Evolutionary conservation across 2,113 vertebrate genomes (phyloP).

Genomic region (Nothocercus nigrocapillus): DNA sequence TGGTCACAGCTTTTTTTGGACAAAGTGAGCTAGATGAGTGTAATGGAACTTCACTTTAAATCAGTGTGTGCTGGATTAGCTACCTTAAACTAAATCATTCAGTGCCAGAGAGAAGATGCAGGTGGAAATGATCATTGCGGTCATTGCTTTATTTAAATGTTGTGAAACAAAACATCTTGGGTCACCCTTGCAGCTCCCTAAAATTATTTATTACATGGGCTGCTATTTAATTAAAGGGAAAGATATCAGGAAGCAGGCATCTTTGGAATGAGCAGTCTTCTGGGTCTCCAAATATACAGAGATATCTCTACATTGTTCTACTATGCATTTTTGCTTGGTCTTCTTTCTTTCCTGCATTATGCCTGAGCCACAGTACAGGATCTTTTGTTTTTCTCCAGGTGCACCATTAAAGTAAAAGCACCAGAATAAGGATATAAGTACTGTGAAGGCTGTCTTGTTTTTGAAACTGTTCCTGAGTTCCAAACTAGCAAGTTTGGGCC

Average conservation of each 20-base stretch:
- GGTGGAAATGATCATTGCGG: background rate
- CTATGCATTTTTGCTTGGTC: background rate
- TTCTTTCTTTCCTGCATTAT: background rate
- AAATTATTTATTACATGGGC: background rate
- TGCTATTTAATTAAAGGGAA: background rate
- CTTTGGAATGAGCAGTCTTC: background rate
- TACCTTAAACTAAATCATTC: background rate
- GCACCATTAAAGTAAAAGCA: background rate
- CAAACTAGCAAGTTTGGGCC: background rate
- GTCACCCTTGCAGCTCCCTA: background rate
- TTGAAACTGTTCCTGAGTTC: background rate
- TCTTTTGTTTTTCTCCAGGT: accelerated
- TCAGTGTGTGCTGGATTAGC: background rate
- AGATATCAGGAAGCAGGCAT: background rate
- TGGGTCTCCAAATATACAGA: background rate
- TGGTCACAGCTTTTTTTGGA: background rate
- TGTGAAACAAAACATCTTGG: background rate
- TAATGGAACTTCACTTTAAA: background rate
- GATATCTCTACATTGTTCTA: background rate
- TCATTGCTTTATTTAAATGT: background rate
- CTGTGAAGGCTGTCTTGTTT: background rate
- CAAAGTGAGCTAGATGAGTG: background rate
- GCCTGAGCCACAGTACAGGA: background rate
- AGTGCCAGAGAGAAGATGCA: background rate
- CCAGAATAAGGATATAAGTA: background rate